phyloP scores from a whole-genome alignment of 1,140 invertebrate genomes.

The Spodoptera litura region DNA sequence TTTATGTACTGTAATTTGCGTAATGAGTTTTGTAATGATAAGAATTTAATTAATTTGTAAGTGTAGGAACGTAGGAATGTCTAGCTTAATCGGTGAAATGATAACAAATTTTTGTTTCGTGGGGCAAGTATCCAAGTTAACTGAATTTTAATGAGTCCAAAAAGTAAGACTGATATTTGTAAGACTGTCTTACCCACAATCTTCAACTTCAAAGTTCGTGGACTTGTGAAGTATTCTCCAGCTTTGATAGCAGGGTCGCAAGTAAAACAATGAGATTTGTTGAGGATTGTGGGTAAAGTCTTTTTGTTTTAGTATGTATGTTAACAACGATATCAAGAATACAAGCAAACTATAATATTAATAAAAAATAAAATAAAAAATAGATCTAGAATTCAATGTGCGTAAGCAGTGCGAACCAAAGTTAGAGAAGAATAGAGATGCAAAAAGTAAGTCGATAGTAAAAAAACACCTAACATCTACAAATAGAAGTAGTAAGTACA shows the following conservation, averaged over 20 bases:
- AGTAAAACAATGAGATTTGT: conserved; percentile 4
- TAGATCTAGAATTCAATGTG: conserved; percentile 58
- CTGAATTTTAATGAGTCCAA: conserved; percentile 24
- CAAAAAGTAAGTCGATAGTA: conserved; percentile 42
- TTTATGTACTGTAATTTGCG: neutral
- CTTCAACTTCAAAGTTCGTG: conserved; percentile 9
- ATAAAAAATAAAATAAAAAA: conserved; percentile 43
- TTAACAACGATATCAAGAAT: conserved; percentile 44
- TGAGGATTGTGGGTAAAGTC: conserved; percentile 28
- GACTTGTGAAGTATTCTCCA: neutral
- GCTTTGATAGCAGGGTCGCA: neutral
- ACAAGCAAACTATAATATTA: conserved; percentile 55
- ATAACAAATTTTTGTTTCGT: conserved; percentile 42
- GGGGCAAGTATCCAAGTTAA: conserved; percentile 35
- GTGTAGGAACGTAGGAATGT: neutral
- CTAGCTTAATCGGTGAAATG: conserved; percentile 28
- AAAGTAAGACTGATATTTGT: conserved; percentile 2
- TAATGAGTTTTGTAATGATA: conserved; percentile 31
- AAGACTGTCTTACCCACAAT: conserved; percentile 34
- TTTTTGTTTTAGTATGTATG: conserved; percentile 18
- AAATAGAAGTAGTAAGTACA: conserved; percentile 36
- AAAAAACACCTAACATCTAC: conserved; percentile 44
- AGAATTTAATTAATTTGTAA: conserved; percentile 16
- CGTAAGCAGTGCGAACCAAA: conserved; percentile 77
- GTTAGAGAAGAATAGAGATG: conserved; percentile 25